Percentiles rank a stretch among this genome's conserved stretches.
Evolutionary conservation across 2,888 invertebrate species (phyloP).

Genomic region (Ichneumoninae sp.): DNA sequence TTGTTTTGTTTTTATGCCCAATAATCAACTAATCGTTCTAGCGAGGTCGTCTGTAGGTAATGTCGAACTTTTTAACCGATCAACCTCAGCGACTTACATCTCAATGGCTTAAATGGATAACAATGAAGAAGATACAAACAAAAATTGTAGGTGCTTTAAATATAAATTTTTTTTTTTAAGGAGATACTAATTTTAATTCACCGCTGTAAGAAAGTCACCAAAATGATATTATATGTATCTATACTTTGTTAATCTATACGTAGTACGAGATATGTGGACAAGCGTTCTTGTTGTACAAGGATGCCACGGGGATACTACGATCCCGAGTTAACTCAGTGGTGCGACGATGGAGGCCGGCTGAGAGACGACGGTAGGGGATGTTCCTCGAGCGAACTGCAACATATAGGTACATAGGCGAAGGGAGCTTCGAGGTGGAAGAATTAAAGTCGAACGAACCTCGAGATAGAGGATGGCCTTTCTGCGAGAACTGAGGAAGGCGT

Average conservation of each 20-base stretch:
- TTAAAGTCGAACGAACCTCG: conserved; percentile 27
- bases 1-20: background rate
- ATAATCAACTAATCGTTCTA: too few relatives aligned
- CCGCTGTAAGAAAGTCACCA: background rate
- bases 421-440: conserved; percentile 4
- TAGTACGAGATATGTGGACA: background rate
- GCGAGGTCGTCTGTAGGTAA: too few relatives aligned
- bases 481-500: background rate
- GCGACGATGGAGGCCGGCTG: conserved; percentile 20
- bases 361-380: conserved; percentile 31
- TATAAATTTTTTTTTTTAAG: background rate
- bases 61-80: too few relatives aligned
- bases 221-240: background rate
- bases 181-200: background rate
- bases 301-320: conserved; percentile 3
- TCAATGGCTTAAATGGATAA: background rate
- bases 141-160: background rate
- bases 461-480: conserved; percentile 34
- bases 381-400: conserved; percentile 2
- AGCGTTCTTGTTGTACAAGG: conserved; percentile 19
- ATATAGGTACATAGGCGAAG: background rate
- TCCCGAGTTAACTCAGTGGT: conserved; percentile 27
- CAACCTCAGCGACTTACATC: too few relatives aligned
- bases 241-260: conserved; percentile 1
- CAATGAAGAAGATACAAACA: background rate